Evolutionary conservation across 2,888 invertebrate genomes (phyloP), one percentile per base, ranked within the genome.

Genomic region (Cheilosia urbana): DNA sequence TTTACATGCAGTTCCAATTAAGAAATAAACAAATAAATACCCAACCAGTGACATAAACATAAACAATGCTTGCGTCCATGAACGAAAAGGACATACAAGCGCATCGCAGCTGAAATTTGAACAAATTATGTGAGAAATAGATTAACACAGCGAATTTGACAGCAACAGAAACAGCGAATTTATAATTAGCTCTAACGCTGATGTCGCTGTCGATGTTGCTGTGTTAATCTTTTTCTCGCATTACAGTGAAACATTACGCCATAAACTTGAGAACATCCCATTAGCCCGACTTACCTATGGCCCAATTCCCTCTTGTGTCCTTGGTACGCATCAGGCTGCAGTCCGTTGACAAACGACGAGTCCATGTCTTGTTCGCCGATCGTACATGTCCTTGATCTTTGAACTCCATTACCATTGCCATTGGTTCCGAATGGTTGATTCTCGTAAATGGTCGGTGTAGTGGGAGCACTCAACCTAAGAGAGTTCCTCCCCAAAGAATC

Each of bases 401-500:
- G 60, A 40, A 57, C 40, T 45, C 37, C 49, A 47, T 63, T 71
- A 4, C 27, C 49, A 47, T 68, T 71, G 7, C 27, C 72, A 58
- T 65, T 84, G 57, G 45, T 37, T n/a, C 17, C 49, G 17, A 71
- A 47, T 2, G 68, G 21, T 63, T 72, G 51, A 49, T 76, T 45
- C 37, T 87, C 79, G 30, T 72, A 78, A 58, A 78, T 80, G n/a
- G 82, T 75, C 13, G 66, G 71, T 13, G 83, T 81, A 13, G 66
- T 37, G 24, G 78, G 62, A 34, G 66, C 58, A 66, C 42, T 62
- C 30, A 87, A 58, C 55, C 73, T 47, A n/a, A 79, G 60, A 17
- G 76, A 24, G 53, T 79, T 83, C 27, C 77, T 82, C 5, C 84
- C 88, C 60, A 87, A 24, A 40, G 94, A 94, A 90, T 94, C 94